Evolutionary conservation across 1,140 invertebrate species (phyloP).

Genomic region (Micrasema longulum): DNA sequence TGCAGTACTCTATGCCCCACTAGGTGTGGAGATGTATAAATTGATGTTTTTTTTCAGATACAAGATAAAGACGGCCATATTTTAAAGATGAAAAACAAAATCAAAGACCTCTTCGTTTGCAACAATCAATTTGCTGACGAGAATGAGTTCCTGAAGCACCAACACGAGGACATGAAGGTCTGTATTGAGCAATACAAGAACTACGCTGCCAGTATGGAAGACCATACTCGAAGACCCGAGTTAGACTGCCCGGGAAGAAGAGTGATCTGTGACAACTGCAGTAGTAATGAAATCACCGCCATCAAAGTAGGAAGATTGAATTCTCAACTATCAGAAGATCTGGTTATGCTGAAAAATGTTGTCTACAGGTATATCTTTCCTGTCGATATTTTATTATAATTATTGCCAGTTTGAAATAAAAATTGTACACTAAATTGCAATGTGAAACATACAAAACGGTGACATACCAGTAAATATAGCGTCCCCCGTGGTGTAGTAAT

Average conservation of each 20-base stretch:
- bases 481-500: too few species aligned
- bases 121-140: constrained; percentile 53
- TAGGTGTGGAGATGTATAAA: too few species aligned
- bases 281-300: constrained; percentile 34
- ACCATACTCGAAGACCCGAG: constrained; percentile 20
- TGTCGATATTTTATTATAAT: too few species aligned
- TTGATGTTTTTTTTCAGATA: too few species aligned
- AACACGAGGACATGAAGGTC: constrained; percentile 50
- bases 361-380: constrained; percentile 62
- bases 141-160: constrained; percentile 48
- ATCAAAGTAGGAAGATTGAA: constrained; percentile 61
- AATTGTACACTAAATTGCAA: too few species aligned
- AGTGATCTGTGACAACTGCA: constrained; percentile 41
- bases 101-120: constrained; percentile 43
- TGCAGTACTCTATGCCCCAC: too few species aligned
- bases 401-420: too few species aligned
- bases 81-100: constrained; percentile 46
- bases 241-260: neutral
- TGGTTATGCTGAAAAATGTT: constrained; percentile 75
- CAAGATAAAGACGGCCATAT: constrained; percentile 44
- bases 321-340: constrained; percentile 69
- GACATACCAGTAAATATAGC: too few species aligned
- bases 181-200: constrained; percentile 50
- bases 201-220: constrained; percentile 41
- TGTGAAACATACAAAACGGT: too few species aligned